Percentiles rank a stretch among this genome's conserved stretches.
These are phyloP conservation scores for Pseudoatta argentina DNA, from an alignment of 1,140 invertebrate species.

Conservation along the genomic window DNA sequence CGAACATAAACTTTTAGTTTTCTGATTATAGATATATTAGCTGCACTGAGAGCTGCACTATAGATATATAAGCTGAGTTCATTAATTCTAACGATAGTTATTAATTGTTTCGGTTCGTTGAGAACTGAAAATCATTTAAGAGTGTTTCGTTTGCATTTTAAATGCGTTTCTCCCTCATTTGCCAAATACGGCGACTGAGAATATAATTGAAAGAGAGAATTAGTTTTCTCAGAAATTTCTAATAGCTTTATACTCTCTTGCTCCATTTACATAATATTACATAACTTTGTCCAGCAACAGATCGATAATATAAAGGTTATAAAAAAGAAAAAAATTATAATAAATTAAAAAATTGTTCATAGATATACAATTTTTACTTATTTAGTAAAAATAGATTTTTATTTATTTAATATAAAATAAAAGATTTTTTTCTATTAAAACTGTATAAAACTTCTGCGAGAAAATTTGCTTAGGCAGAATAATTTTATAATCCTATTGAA, in stretches of 20 bases:
- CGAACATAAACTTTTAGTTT: not conserved
- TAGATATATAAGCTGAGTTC: not conserved
- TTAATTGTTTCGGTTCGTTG: not conserved
- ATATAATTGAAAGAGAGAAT: not conserved
- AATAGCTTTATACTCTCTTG: not conserved
- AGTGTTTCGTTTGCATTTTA: slow-evolving; percentile 25
- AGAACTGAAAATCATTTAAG: not conserved
- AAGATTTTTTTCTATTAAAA: not conserved
- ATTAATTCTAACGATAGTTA: not conserved
- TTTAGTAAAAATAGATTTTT: no score
- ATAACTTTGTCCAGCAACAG: not conserved
- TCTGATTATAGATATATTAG: not conserved
- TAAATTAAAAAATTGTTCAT: not conserved
- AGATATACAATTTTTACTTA: not conserved
- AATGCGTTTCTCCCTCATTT: not conserved
- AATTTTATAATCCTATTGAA: not conserved
- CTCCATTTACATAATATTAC: not conserved
- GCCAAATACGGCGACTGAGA: not conserved
- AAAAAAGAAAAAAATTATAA: not conserved
- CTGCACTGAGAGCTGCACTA: no score
- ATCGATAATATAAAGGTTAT: not conserved
- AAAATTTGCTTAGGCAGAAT: not conserved
- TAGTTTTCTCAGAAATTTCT: not conserved
- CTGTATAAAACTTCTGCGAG: not conserved
- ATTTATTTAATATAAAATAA: not conserved